Base-by-base conservation (phyloP, 1,140 invertebrate species). In the Ceratosolen fusciceps region DNA sequence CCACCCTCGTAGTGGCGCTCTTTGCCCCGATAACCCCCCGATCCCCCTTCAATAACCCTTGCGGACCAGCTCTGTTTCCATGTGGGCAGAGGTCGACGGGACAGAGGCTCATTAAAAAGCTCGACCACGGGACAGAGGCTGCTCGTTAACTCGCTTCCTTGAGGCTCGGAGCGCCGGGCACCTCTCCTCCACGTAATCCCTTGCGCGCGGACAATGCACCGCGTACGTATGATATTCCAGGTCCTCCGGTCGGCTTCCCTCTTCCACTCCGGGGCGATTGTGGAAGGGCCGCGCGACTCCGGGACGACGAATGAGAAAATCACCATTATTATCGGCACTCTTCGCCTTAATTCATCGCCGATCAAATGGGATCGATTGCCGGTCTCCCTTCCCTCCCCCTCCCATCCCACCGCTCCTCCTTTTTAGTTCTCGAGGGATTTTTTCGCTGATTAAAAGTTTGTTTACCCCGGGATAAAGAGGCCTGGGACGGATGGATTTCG, bases 41-140 rank as follows among this genome's bases (percentile, higher is more conserved):
- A n/a, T n/a, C n/a, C n/a, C n/a, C n/a, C n/a, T n/a, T n/a, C n/a
- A n/a, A n/a, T n/a, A n/a, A n/a, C n/a, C n/a, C n/a, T n/a, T n/a
- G n/a, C n/a, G n/a, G n/a, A n/a, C n/a, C n/a, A n/a, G n/a, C n/a
- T n/a, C n/a, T n/a, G n/a, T n/a, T n/a, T n/a, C n/a, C n/a, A n/a
- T n/a, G n/a, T n/a, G n/a, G n/a, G n/a, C n/a, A n/a, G n/a, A n/a
- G 19, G 37, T 14, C 21, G n/a, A 37, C 43, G 77, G 21, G 56
- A 37, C 52, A 37, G 31, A 67, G 71, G 49, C 77, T 79, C 70
- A 74, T 79, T 79, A 79, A 79, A 79, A 79, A 72, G 74, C 74
- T 37, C 26, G 47, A 2, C 16, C 31, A 58, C 72, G 72, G 43
- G 54, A 49, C n/a, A n/a, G n/a, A n/a, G n/a, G n/a, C n/a, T n/a